phyloP scores from a whole-genome alignment of 2,888 invertebrate species.

The Stegana nigrithorax region DNA sequence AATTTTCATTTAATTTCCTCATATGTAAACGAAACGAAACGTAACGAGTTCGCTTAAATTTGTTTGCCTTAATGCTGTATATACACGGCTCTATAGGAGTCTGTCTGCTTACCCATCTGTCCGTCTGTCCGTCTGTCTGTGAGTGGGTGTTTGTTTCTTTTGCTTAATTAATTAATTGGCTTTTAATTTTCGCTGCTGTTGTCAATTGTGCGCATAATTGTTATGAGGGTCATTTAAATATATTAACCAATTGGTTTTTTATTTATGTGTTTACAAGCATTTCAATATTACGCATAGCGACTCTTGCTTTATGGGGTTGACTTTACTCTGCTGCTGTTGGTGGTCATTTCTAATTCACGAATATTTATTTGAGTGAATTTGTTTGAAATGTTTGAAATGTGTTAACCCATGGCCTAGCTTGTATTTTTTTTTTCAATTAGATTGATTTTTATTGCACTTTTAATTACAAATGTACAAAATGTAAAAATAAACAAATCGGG shows the following conservation, averaged over 20 bases:
- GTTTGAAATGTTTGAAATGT: too few species aligned
- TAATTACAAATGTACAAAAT: too few species aligned
- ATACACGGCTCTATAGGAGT: too few species aligned
- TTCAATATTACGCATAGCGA: slow-evolving; percentile 3
- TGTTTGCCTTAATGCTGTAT: background rate
- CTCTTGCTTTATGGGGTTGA: too few species aligned
- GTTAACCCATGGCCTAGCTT: too few species aligned
- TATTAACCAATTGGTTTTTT: slow-evolving; percentile 21
- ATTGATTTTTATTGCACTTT: too few species aligned
- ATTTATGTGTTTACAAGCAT: slow-evolving; percentile 10
- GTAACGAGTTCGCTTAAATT: background rate
- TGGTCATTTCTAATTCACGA: too few species aligned
- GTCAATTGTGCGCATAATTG: slow-evolving; percentile 51
- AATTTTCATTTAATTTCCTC: slow-evolving; percentile 55
- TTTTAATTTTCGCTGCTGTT: slow-evolving; percentile 34
- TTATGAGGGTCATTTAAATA: slow-evolving; percentile 56
- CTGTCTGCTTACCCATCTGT: too few species aligned
- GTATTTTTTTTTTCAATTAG: too few species aligned
- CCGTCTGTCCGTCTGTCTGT: slow-evolving; percentile 4
- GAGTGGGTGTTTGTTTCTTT: slow-evolving; percentile 29
- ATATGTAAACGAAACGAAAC: slow-evolving; percentile 43
- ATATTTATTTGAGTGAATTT: too few species aligned
- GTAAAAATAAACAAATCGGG: too few species aligned
- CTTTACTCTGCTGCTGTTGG: too few species aligned
- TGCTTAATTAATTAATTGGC: slow-evolving; percentile 55